A percentile compares a stretch with the other conserved stretches of the same genome.
Evolutionary conservation across 2,888 invertebrate species (phyloP).

Genomic region (Dioctria rufipes): DNA sequence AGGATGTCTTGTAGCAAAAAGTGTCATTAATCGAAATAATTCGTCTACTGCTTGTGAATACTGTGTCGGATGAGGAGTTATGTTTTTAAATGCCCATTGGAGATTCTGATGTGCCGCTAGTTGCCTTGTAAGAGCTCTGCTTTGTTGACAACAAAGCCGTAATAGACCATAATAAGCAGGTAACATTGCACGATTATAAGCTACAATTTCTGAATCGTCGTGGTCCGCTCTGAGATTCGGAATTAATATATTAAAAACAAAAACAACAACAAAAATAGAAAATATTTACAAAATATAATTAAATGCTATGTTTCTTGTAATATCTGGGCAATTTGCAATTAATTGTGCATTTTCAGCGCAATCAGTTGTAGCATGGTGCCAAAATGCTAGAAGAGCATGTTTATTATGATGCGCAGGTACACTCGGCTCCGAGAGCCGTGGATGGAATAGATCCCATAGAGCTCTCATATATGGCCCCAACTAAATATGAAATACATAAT

Average conservation of each 20-base stretch:
- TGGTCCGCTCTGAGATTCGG: slow-evolving; percentile 85
- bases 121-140: slow-evolving; percentile 86
- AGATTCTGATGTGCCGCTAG: slow-evolving; percentile 95
- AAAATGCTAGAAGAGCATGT: slow-evolving; percentile 91
- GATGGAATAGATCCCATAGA: slow-evolving; percentile 95
- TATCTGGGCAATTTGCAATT: slow-evolving; percentile 88
- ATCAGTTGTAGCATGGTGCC: slow-evolving; percentile 94
- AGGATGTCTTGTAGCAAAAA: slow-evolving; percentile 88
- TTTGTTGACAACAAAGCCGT: slow-evolving; percentile 91
- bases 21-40: slow-evolving; percentile 89
- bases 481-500: slow-evolving; percentile 72
- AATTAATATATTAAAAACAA: slow-evolving; percentile 51
- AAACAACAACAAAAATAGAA: slow-evolving; percentile 29
- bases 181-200: slow-evolving; percentile 94
- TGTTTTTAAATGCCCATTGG: slow-evolving; percentile 97
- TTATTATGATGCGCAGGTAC: slow-evolving; percentile 97
- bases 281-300: slow-evolving; percentile 92
- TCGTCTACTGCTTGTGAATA: slow-evolving; percentile 95
- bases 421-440: slow-evolving; percentile 93
- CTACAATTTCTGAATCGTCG: slow-evolving; percentile 95
- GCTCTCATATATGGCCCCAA: slow-evolving; percentile 94
- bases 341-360: slow-evolving; percentile 94
- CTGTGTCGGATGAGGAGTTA: slow-evolving; percentile 95
- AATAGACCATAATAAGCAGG: slow-evolving; percentile 93
- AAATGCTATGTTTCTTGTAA: slow-evolving; percentile 95